Conservation (phyloP, 2,797 vertebrate species). For the Artibeus lituratus region DNA sequence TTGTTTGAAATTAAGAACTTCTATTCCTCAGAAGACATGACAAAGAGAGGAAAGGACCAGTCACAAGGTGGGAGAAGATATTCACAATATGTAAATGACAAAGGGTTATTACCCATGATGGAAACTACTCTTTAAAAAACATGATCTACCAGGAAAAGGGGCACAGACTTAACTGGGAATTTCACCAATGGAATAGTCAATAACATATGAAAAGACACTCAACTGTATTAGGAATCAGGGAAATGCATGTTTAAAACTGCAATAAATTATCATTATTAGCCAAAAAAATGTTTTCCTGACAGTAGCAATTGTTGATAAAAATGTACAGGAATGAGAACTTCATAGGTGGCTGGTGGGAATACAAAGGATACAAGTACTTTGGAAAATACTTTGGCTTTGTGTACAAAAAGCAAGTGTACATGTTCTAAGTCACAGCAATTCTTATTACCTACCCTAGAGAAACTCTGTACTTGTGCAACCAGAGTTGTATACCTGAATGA, state of each 20-base stretch:
- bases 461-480: not conserved
- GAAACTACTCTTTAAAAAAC: not conserved
- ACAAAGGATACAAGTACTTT: not conserved
- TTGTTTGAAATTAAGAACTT: slow-evolving; percentile 27
- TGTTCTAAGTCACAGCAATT: not conserved
- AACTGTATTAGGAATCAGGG: not conserved
- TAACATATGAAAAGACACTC: not conserved
- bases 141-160: not conserved
- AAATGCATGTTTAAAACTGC: not conserved
- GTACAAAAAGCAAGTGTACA: not conserved
- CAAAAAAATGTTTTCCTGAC: not conserved
- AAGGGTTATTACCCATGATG: not conserved
- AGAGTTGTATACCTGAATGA: not conserved
- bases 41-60: not conserved
- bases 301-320: not conserved
- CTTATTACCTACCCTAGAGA: not conserved
- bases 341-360: not conserved
- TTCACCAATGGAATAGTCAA: not conserved
- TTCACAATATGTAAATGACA: not conserved
- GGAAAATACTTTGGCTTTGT: not conserved
- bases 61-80: not conserved
- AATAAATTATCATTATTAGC: not conserved
- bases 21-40: not conserved
- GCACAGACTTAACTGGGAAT: not conserved
- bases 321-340: not conserved